Evolutionary conservation across 2,113 vertebrate genomes (phyloP).

Genomic region (Acanthisitta chloris): DNA sequence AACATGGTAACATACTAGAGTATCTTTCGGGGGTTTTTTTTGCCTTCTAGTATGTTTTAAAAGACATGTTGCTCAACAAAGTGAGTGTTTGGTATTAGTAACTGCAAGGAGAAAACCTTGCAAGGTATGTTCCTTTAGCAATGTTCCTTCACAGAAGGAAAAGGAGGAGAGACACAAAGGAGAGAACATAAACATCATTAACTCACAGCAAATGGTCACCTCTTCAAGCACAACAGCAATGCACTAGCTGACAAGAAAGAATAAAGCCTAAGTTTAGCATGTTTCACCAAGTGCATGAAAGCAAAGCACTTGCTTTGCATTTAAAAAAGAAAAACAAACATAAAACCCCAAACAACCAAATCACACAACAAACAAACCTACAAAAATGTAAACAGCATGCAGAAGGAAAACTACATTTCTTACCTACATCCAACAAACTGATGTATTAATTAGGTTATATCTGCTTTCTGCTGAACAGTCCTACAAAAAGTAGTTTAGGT

Average conservation of each 20-base stretch:
- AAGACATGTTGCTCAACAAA: not conserved
- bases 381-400: not conserved
- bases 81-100: not conserved
- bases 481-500: not conserved
- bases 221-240: not conserved
- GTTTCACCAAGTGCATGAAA: not conserved
- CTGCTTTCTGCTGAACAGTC: not conserved
- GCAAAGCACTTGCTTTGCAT: not conserved
- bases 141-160: not conserved
- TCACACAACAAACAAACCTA: not conserved
- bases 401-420: not conserved
- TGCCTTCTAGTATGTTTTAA: not conserved
- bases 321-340: not conserved
- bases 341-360: not conserved
- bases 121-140: not conserved
- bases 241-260: not conserved
- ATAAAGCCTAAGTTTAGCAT: not conserved
- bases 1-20: not conserved
- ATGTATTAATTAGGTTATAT: not conserved
- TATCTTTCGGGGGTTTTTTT: not conserved
- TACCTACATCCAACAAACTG: not conserved
- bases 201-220: not conserved
- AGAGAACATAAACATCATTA: not conserved
- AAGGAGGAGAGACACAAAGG: not conserved
- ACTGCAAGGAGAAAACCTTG: not conserved